Conservation (phyloP, 2,888 invertebrate genomes). For the Apodemia duryi region DNA sequence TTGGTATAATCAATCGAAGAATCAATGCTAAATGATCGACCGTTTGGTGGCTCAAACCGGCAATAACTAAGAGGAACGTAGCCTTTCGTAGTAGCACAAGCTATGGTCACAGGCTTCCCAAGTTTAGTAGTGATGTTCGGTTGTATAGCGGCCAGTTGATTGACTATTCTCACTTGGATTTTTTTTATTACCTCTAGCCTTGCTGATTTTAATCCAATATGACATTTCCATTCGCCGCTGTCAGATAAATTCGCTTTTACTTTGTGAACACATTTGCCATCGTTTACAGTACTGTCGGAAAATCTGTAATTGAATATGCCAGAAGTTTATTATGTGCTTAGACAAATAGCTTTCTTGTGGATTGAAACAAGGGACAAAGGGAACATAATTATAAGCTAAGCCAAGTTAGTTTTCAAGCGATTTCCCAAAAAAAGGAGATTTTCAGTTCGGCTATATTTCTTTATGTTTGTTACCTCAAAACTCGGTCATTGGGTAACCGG, state of each 20-base stretch:
- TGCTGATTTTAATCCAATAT: slow-evolving; percentile 54
- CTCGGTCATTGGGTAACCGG: too few species aligned
- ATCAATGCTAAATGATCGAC: slow-evolving; percentile 64
- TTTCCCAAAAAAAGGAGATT: too few species aligned
- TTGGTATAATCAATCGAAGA: slow-evolving; percentile 47
- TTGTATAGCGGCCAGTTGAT: slow-evolving; percentile 55
- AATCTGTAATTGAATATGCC: slow-evolving; percentile 41
- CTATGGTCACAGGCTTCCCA: slow-evolving; percentile 52
- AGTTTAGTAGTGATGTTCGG: slow-evolving; percentile 46
- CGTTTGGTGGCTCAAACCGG: slow-evolving; percentile 68
- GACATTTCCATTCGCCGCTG: slow-evolving; percentile 68
- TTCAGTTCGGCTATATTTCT: too few species aligned
- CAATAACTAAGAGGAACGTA: slow-evolving; percentile 64
- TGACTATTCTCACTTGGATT: slow-evolving; percentile 53
- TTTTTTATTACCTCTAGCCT: slow-evolving; percentile 52
- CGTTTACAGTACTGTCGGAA: slow-evolving; percentile 49
- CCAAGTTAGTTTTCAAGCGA: too few species aligned
- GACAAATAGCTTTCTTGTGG: too few species aligned
- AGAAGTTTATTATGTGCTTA: background rate
- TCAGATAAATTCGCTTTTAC: slow-evolving; percentile 48
- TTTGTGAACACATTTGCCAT: slow-evolving; percentile 58
- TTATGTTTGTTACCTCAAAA: too few species aligned
- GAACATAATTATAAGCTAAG: too few species aligned
- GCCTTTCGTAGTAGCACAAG: slow-evolving; percentile 58
- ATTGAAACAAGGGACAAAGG: too few species aligned